phyloP scores from a whole-genome alignment of 2,888 invertebrate genomes.

The Agrenia bidenticulata region DNA sequence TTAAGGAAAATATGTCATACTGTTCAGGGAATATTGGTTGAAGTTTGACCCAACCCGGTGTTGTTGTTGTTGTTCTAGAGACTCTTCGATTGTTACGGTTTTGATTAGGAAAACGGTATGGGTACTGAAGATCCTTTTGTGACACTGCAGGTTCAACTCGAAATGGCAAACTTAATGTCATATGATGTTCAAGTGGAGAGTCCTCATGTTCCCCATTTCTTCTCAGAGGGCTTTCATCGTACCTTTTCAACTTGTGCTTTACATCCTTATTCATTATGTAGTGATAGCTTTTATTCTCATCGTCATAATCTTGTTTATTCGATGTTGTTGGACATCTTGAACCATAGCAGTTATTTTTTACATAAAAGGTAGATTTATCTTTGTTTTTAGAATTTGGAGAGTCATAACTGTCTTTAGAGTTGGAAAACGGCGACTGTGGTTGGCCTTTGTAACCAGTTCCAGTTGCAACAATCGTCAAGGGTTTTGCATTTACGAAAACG shows the following conservation, averaged over 20 bases:
- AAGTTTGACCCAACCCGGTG: conserved; percentile 49
- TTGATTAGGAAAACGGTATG: conserved; percentile 2
- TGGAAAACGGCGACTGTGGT: conserved; percentile 2
- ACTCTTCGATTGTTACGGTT: conserved; percentile 20
- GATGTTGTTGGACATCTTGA: conserved; percentile 26
- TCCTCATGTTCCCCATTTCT: conserved; percentile 7
- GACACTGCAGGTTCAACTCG: conserved; percentile 19
- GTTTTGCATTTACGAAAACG: conserved; percentile 39
- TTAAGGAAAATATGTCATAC: conserved; percentile 45
- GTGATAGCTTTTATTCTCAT: conserved; percentile 43
- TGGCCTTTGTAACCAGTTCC: conserved; percentile 22
- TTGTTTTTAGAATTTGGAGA: conserved; percentile 10
- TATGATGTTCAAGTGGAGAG: conserved; percentile 14
- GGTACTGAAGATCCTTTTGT: conserved; percentile 14
- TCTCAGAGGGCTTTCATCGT: background rate
- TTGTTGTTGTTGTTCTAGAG: conserved; percentile 17
- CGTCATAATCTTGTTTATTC: conserved; percentile 10
- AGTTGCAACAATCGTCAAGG: conserved; percentile 27
- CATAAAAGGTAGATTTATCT: conserved; percentile 30
- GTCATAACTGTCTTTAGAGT: background rate
- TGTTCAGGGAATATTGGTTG: conserved; percentile 40
- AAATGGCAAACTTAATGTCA: conserved; percentile 19
- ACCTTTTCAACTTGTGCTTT: conserved; percentile 19
- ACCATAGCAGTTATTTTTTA: conserved; percentile 41
- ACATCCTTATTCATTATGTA: conserved; percentile 32